A percentile compares a stretch with the other conserved stretches of the same genome.
Conservation (phyloP, 2,797 vertebrate species). For the Leptoclinus maculatus region DNA sequence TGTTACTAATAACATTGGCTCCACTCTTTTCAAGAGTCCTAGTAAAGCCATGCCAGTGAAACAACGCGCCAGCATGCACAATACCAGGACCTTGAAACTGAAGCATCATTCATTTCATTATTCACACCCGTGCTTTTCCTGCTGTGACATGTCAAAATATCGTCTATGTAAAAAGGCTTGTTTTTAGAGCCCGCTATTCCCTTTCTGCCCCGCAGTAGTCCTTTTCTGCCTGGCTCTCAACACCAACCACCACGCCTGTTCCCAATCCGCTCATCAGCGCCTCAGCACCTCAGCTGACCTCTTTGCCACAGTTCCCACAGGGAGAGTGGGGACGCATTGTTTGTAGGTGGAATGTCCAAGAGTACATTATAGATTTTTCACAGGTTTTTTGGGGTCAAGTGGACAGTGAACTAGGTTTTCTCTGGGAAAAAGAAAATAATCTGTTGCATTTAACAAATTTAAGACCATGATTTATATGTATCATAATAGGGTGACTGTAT, state of each 20-base stretch:
- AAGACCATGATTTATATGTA: neutral
- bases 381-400: neutral
- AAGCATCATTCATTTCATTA: slow-evolving; percentile 4
- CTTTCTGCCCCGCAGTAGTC: neutral
- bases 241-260: neutral
- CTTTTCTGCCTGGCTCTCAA: neutral
- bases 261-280: neutral
- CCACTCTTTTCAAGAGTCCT: neutral
- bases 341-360: neutral
- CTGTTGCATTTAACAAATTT: neutral
- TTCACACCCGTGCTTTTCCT: neutral
- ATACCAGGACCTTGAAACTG: neutral
- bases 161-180: neutral
- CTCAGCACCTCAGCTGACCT: neutral
- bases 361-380: neutral
- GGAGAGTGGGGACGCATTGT: neutral
- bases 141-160: slow-evolving; percentile 3
- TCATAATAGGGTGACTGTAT: neutral
- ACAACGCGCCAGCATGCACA: neutral
- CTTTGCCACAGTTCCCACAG: neutral
- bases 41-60: too few species aligned
- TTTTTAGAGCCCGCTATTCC: neutral
- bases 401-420: neutral
- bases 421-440: neutral
- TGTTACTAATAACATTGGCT: neutral